Evolutionary conservation across 2,797 vertebrate species (phyloP).

Genomic region (Australoheros facetus): DNA sequence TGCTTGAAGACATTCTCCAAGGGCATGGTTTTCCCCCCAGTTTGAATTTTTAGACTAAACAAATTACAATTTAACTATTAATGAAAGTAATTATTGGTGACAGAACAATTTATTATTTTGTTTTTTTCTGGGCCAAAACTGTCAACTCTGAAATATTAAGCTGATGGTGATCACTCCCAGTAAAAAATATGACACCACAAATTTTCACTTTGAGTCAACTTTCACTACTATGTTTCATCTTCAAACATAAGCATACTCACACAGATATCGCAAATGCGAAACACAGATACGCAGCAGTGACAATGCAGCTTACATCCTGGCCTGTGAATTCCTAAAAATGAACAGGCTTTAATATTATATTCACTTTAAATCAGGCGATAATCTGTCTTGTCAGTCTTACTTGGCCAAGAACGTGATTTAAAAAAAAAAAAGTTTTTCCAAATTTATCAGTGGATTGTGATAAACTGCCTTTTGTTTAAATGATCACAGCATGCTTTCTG

Average conservation of each 20-base stretch:
- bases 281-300: constrained; percentile 14
- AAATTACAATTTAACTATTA: not conserved
- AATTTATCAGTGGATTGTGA: not conserved
- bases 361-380: not conserved
- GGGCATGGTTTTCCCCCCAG: not conserved
- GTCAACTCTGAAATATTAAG: not conserved
- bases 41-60: not conserved
- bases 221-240: constrained; percentile 52
- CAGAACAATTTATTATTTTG: not conserved
- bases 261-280: constrained; percentile 29
- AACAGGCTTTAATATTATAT: not conserved
- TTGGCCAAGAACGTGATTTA: not conserved
- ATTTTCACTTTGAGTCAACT: constrained; percentile 67
- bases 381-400: not conserved
- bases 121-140: not conserved
- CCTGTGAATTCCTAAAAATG: not conserved
- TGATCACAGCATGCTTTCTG: not conserved
- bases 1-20: not conserved
- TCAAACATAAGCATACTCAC: constrained; percentile 12
- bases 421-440: no score
- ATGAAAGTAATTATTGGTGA: not conserved
- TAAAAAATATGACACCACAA: constrained; percentile 20
- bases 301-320: not conserved
- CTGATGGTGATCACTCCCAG: constrained; percentile 12
- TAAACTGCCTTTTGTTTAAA: not conserved